A percentile compares a stretch with the other conserved stretches of the same genome.
Conservation (phyloP, 1,140 invertebrate genomes). For the Pemphigus obesinymphae region DNA sequence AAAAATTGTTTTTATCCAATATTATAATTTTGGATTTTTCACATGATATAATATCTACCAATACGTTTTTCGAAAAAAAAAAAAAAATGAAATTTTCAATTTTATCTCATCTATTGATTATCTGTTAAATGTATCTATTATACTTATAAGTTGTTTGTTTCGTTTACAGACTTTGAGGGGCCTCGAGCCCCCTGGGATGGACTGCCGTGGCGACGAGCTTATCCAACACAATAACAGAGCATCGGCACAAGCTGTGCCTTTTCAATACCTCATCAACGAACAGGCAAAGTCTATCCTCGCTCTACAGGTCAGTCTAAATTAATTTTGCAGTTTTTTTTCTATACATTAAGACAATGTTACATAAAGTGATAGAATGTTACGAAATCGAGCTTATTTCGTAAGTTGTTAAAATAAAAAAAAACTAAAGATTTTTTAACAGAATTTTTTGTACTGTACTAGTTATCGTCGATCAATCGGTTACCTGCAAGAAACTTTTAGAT, state of each 20-base stretch:
- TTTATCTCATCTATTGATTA: too few species aligned
- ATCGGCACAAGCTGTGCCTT: constrained; percentile 56
- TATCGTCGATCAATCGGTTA: neutral
- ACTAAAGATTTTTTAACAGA: neutral
- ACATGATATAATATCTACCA: neutral
- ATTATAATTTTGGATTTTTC: neutral
- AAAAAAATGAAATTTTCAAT: too few species aligned
- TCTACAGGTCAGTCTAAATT: constrained; percentile 54
- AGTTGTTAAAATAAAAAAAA: neutral
- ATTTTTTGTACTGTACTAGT: neutral
- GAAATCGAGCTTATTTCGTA: neutral
- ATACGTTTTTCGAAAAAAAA: neutral
- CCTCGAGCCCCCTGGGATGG: constrained; percentile 62
- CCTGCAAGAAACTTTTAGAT: too few species aligned
- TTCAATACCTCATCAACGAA: constrained; percentile 74
- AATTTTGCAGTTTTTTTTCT: neutral
- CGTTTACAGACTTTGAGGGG: constrained; percentile 44
- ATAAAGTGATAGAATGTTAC: neutral
- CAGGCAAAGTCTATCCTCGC: constrained; percentile 74
- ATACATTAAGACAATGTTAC: neutral
- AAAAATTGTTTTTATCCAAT: too few species aligned
- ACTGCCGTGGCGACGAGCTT: constrained; percentile 61
- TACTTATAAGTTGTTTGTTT: too few species aligned
- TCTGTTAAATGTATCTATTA: too few species aligned
- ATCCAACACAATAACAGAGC: constrained; percentile 50